Conservation (phyloP, 35 echinoderm and acorn worm species). For the Apostichopus parvimensis region DNA sequence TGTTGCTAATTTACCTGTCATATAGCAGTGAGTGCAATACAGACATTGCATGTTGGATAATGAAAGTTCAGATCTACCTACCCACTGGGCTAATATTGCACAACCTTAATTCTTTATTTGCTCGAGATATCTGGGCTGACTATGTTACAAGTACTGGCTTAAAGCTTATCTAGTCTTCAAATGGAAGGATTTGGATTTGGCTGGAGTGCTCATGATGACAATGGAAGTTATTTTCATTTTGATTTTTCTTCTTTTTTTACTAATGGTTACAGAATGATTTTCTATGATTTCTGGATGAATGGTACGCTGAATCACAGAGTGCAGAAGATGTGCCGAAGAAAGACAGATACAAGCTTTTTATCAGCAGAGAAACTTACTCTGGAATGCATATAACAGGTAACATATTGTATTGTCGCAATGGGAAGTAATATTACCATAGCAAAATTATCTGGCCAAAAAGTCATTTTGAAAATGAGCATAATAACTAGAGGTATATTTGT, state of each 20-base stretch:
- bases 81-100: too few species aligned
- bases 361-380: conserved; percentile 63
- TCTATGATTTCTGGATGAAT: conserved; percentile 59
- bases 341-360: conserved; percentile 34
- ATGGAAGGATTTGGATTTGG: not conserved
- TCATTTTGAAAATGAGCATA: too few species aligned
- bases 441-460: not conserved
- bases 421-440: not conserved
- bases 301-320: conserved; percentile 14
- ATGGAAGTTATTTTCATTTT: not conserved
- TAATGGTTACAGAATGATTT: conserved; percentile 66
- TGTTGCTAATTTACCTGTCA: not conserved
- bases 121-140: too few species aligned
- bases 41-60: not conserved
- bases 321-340: not conserved
- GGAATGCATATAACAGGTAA: conserved; percentile 61
- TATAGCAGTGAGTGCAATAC: not conserved
- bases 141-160: too few species aligned
- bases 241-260: not conserved
- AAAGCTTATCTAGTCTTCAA: not conserved
- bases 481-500: not conserved
- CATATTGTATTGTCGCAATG: not conserved
- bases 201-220: too few species aligned
- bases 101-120: too few species aligned
- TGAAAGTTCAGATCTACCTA: not conserved